Conservation (phyloP, 2,113 vertebrate genomes). For the Eidolon helvum region DNA sequence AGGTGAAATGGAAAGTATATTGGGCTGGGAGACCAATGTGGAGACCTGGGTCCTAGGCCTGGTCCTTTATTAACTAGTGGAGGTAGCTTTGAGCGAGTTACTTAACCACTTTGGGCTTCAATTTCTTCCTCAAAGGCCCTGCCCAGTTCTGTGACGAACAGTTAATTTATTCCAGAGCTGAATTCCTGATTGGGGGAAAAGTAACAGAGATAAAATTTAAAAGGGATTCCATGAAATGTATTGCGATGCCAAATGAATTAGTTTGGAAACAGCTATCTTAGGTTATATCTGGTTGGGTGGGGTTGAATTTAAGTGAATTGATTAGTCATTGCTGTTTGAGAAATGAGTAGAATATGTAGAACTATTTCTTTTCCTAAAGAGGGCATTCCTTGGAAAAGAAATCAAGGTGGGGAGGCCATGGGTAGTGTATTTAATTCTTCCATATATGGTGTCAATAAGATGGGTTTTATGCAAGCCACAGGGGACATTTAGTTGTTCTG, state of each 20-base stretch:
- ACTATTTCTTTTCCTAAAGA: conserved; percentile 14
- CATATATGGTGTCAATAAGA: not conserved
- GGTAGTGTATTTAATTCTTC: not conserved
- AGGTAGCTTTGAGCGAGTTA: not conserved
- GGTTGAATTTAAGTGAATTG: not conserved
- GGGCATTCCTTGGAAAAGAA: not conserved
- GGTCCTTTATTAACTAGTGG: not conserved
- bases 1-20: not conserved
- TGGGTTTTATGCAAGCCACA: not conserved
- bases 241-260: not conserved
- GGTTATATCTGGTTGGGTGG: not conserved
- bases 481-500: not conserved
- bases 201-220: not conserved
- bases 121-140: not conserved
- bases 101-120: not conserved
- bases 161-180: not conserved
- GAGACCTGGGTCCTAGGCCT: not conserved
- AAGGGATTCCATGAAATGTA: not conserved
- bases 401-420: not conserved
- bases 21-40: not conserved
- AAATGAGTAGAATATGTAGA: not conserved
- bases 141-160: not conserved
- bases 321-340: conserved; percentile 31
- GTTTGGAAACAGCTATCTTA: not conserved
- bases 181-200: not conserved